Conservation (phyloP, 2,113 vertebrate genomes). For the Nycticebus coucang region DNA sequence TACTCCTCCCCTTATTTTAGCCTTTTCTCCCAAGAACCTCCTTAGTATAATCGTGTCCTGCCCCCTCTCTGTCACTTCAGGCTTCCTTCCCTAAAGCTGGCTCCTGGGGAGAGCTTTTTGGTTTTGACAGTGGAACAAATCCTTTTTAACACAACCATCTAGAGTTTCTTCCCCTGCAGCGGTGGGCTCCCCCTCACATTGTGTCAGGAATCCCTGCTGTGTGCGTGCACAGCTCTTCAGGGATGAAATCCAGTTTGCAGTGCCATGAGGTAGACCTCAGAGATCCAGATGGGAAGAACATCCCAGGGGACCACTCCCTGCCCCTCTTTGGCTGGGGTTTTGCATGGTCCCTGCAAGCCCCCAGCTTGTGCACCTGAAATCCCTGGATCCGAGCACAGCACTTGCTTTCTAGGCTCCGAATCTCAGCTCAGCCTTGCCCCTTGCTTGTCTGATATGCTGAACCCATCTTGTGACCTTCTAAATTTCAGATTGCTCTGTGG, state of each 20-base stretch:
- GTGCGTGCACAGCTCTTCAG: too few relatives aligned
- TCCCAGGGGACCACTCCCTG: not conserved
- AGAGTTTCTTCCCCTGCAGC: slow-evolving; percentile 65
- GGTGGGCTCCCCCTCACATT: not conserved
- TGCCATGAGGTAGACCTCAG: not conserved
- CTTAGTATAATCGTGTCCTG: not conserved
- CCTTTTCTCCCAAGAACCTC: slow-evolving; percentile 42
- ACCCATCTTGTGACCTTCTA: not conserved
- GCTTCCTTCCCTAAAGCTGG: slow-evolving; percentile 70
- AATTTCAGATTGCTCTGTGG: not conserved
- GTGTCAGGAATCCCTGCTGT: not conserved
- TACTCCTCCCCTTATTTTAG: not conserved
- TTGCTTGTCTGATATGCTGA: not conserved
- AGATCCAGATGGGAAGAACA: not conserved
- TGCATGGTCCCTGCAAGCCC: too few relatives aligned
- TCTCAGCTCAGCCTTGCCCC: not conserved
- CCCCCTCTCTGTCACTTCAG: slow-evolving; percentile 35
- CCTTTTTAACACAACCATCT: slow-evolving; percentile 81
- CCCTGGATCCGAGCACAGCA: not conserved
- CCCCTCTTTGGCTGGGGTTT: not conserved
- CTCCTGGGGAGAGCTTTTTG: slow-evolving; percentile 79
- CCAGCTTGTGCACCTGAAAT: not conserved
- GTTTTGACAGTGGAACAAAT: slow-evolving; percentile 86
- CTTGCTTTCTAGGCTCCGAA: not conserved
- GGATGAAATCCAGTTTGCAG: not conserved